phyloP scores from a whole-genome alignment of 1,140 invertebrate genomes.

The Chironomus striatipennis region DNA sequence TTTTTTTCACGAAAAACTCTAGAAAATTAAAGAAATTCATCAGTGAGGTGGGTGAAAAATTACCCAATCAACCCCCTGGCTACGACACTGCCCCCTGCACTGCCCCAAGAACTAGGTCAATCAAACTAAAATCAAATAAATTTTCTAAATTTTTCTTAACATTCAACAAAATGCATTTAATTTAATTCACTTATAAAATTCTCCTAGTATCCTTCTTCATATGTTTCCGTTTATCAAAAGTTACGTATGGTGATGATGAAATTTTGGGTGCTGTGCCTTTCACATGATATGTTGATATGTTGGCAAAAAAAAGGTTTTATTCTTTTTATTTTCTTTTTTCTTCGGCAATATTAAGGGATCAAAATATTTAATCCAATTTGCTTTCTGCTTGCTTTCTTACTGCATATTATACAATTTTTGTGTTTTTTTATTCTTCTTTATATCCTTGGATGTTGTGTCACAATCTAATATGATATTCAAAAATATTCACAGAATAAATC shows the following conservation, averaged over 20 bases:
- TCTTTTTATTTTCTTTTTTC: not conserved
- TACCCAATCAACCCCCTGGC: too few relatives aligned
- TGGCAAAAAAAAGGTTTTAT: not conserved
- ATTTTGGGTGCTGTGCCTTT: not conserved
- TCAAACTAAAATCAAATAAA: too few relatives aligned
- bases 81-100: too few relatives aligned
- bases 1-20: too few relatives aligned
- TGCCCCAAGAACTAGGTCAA: too few relatives aligned
- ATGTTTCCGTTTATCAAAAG: too few relatives aligned
- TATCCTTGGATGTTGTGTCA: not conserved
- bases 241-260: not conserved
- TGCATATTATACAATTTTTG: not conserved
- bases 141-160: too few relatives aligned
- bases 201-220: too few relatives aligned
- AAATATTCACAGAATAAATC: not conserved
- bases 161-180: too few relatives aligned
- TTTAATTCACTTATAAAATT: too few relatives aligned
- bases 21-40: too few relatives aligned
- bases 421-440: not conserved
- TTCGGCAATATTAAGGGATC: not conserved
- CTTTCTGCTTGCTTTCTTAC: not conserved
- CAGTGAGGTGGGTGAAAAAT: too few relatives aligned
- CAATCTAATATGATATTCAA: not conserved
- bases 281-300: not conserved
- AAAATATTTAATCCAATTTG: constrained; percentile 15